Evolutionary conservation across 2,113 vertebrate genomes (phyloP).

Genomic region (Vombatus ursinus): DNA sequence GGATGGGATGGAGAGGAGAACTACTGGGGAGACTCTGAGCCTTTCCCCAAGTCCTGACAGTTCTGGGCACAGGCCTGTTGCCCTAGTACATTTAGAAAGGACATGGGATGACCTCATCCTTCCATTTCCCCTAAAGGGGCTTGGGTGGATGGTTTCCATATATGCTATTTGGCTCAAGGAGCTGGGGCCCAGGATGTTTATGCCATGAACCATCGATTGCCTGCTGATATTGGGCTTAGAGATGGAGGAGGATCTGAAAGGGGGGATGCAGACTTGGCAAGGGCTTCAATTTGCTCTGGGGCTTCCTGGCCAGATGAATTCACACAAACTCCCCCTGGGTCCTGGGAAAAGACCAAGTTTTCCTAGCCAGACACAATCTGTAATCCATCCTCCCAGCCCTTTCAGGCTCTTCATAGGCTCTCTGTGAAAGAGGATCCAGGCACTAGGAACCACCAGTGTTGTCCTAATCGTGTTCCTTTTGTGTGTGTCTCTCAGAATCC

Average conservation of each 20-base stretch:
- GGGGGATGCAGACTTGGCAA: slow-evolving; percentile 44
- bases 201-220: slow-evolving; percentile 60
- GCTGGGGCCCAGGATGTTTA: slow-evolving; percentile 71
- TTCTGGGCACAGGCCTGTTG: not conserved
- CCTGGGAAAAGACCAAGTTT: slow-evolving; percentile 54
- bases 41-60: not conserved
- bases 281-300: slow-evolving; percentile 71
- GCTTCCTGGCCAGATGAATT: slow-evolving; percentile 79
- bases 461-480: not conserved
- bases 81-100: not conserved
- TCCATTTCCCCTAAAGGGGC: not conserved
- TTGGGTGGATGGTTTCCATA: slow-evolving; percentile 72
- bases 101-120: not conserved
- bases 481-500: not conserved
- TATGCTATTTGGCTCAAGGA: slow-evolving; percentile 58
- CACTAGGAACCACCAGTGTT: not conserved
- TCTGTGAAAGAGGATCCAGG: not conserved
- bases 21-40: not conserved
- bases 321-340: slow-evolving; percentile 73
- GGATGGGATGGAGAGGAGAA: not conserved
- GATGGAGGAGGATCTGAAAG: slow-evolving; percentile 63
- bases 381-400: slow-evolving; percentile 37
- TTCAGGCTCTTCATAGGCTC: not conserved
- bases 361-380: slow-evolving; percentile 59
- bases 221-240: slow-evolving; percentile 49